Conservation (phyloP, 2,113 vertebrate genomes). For the Felis chaus region DNA sequence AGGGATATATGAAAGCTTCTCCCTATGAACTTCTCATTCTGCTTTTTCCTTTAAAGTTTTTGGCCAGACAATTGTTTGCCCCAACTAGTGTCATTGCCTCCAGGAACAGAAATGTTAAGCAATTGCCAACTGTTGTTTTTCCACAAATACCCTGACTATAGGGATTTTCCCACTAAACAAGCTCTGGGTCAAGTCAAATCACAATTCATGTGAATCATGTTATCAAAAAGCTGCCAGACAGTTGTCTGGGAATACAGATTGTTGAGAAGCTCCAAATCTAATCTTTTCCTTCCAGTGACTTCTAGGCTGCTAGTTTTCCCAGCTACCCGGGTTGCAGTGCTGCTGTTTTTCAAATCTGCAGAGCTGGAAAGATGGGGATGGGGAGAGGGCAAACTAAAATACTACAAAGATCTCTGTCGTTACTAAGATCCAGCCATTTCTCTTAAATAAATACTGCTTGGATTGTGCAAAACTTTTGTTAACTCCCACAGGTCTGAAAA, state of each 20-base stretch:
- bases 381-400: background rate
- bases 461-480: background rate
- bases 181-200: background rate
- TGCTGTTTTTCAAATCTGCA: background rate
- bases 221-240: background rate
- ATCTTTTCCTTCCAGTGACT: background rate
- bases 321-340: background rate
- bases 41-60: background rate
- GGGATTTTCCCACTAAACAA: background rate
- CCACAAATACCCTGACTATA: background rate
- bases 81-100: background rate
- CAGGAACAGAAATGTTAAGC: background rate
- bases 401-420: background rate
- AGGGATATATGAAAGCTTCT: background rate
- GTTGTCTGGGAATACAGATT: background rate
- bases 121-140: conserved; percentile 16
- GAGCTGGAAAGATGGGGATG: background rate
- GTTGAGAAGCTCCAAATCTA: background rate
- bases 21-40: background rate
- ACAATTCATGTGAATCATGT: background rate
- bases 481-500: conserved; percentile 34
- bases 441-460: background rate
- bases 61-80: background rate
- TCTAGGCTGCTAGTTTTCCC: background rate
- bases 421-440: background rate